Percentiles rank a stretch among this genome's conserved stretches.
Conservation (phyloP, 2,888 invertebrate species). For the Megastigmus dorsalis region DNA sequence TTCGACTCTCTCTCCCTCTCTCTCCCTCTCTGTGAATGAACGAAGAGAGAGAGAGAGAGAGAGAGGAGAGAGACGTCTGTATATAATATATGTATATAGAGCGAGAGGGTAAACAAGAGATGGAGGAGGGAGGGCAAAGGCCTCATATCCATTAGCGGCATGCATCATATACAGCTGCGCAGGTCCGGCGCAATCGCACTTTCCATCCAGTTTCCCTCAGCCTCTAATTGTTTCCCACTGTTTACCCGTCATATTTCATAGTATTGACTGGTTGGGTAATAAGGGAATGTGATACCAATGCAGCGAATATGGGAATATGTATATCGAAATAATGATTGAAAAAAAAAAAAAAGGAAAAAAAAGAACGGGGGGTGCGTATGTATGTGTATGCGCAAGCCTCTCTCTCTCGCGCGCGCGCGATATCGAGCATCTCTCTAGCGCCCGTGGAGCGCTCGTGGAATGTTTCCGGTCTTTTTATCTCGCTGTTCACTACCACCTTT, state of each 20-base stretch:
- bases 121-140: constrained; percentile 45
- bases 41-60: not conserved
- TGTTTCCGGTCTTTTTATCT: not conserved
- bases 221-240: constrained; percentile 54
- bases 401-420: too few species aligned
- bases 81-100: too few species aligned
- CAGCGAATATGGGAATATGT: constrained; percentile 7
- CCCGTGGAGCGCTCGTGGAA: not conserved
- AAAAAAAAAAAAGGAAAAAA: too few species aligned
- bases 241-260: constrained; percentile 52
- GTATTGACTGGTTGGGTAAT: constrained; percentile 45
- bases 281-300: constrained; percentile 37
- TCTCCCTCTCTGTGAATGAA: constrained; percentile 19
- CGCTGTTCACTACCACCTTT: not conserved
- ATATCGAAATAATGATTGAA: constrained; percentile 38
- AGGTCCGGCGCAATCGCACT: constrained; percentile 52
- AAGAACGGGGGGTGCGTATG: too few species aligned
- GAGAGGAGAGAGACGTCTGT: constrained; percentile 34
- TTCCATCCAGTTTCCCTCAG: constrained; percentile 42
- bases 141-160: constrained; percentile 63
- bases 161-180: constrained; percentile 58
- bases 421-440: too few species aligned
- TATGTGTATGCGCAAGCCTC: too few species aligned
- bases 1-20: constrained; percentile 20
- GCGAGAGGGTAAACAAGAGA: constrained; percentile 31